Conservation (phyloP, 30 jellyfish, hydroid and myxozoan genomes). For the Aurelia aurita region DNA sequence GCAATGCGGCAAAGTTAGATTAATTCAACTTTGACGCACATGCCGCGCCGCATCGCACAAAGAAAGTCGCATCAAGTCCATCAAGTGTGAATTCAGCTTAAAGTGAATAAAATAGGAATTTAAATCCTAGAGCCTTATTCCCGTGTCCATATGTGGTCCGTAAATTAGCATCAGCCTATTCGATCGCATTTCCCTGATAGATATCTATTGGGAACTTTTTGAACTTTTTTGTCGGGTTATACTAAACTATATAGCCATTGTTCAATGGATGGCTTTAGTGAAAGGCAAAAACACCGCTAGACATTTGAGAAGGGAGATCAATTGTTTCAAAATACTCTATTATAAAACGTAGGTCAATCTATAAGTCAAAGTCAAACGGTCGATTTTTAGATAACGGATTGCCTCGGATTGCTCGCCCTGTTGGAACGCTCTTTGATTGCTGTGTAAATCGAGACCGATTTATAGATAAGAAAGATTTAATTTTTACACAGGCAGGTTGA, state of each 20-base stretch:
- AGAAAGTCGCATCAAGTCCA: too few relatives aligned
- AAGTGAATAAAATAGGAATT: too few relatives aligned
- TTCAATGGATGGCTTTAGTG: constrained; percentile 25
- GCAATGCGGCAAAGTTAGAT: too few relatives aligned
- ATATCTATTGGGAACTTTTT: constrained; percentile 30
- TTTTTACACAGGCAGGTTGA: too few relatives aligned
- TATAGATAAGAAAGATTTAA: too few relatives aligned
- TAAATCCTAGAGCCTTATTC: too few relatives aligned
- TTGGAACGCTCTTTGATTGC: too few relatives aligned
- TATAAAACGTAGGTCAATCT: constrained; percentile 14
- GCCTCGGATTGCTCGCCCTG: background rate
- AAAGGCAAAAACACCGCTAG: constrained; percentile 58
- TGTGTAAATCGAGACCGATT: too few relatives aligned
- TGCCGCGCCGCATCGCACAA: too few relatives aligned
- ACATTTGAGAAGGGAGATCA: constrained; percentile 43
- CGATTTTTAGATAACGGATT: background rate
- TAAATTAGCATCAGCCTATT: background rate
- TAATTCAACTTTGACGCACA: too few relatives aligned
- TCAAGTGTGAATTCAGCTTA: background rate
- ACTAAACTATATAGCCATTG: constrained; percentile 6
- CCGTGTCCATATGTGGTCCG: constrained; percentile 10
- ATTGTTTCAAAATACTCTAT: constrained; percentile 13
- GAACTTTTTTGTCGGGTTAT: constrained; percentile 39
- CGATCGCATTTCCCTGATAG: background rate
- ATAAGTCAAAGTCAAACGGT: background rate